Conservation (phyloP, 2,113 vertebrate species). For the Furnarius figulus region DNA sequence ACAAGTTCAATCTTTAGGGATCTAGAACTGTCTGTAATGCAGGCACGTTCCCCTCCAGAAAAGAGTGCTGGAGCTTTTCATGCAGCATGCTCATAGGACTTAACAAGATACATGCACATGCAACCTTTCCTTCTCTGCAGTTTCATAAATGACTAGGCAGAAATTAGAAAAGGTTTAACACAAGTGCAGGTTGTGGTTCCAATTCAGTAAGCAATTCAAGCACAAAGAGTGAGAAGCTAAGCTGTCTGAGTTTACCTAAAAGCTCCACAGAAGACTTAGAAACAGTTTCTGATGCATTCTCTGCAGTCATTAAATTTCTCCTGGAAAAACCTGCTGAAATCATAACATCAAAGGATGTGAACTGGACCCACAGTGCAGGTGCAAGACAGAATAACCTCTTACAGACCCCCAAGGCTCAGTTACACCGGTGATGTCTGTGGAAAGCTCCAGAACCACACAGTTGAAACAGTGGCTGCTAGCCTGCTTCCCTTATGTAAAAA, state of each 20-base stretch:
- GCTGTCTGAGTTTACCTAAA: not conserved
- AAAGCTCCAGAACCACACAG: not conserved
- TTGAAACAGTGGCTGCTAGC: not conserved
- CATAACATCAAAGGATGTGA: not conserved
- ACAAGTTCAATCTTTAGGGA: not conserved
- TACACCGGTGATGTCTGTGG: rapidly evolving
- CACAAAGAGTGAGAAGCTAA: not conserved
- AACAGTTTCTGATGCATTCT: not conserved
- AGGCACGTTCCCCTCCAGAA: not conserved
- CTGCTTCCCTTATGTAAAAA: not conserved
- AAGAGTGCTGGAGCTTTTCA: not conserved
- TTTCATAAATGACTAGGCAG: not conserved
- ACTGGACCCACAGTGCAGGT: not conserved
- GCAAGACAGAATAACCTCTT: not conserved
- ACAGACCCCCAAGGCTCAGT: not conserved
- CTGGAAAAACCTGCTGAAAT: not conserved
- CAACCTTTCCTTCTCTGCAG: not conserved
- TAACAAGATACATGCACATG: rapidly evolving
- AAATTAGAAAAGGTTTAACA: not conserved
- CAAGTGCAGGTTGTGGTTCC: not conserved
- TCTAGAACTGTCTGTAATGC: not conserved
- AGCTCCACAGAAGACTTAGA: not conserved
- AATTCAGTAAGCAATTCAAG: not conserved
- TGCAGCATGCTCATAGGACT: not conserved
- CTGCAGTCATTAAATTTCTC: not conserved